These are phyloP conservation scores for Notechis scutatus DNA, from an alignment of 2,113 vertebrate genomes.

Conservation along the genomic window DNA sequence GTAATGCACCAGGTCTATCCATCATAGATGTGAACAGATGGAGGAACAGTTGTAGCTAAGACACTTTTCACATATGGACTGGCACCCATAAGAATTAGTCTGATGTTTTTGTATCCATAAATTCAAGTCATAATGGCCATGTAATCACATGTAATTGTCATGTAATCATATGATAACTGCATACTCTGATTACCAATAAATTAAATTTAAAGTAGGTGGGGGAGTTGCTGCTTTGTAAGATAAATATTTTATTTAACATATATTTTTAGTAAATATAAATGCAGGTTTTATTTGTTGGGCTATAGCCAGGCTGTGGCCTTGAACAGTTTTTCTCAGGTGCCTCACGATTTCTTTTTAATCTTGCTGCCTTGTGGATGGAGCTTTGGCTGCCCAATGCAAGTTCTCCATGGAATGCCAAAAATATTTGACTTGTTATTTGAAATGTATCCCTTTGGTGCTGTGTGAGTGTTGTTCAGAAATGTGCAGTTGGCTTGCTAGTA, in stretches of 20 bases:
- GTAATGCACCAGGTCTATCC: neutral
- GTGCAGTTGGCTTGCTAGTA: neutral
- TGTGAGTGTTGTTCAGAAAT: constrained; percentile 18
- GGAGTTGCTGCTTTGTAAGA: neutral
- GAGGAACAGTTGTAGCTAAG: neutral
- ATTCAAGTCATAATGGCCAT: neutral
- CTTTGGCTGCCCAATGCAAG: constrained; percentile 15
- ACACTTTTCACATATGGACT: neutral
- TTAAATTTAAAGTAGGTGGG: neutral
- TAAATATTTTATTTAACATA: neutral
- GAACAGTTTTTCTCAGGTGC: constrained; percentile 19
- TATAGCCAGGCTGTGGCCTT: constrained; percentile 9
- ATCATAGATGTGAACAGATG: neutral
- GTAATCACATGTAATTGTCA: neutral
- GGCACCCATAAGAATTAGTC: neutral
- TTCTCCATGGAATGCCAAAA: constrained; percentile 37
- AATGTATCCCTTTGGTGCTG: constrained; percentile 16
- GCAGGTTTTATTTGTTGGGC: constrained; percentile 15
- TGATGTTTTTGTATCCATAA: neutral
- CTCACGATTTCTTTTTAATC: constrained; percentile 38
- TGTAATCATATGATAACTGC: neutral
- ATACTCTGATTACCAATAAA: neutral
- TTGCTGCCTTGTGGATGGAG: constrained; percentile 27
- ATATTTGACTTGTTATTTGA: constrained; percentile 34
- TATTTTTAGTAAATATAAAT: neutral